Evolutionary conservation across 64 coral and sea anemone genomes (phyloP).

Genomic region (Catalaphyllia jardinei): DNA sequence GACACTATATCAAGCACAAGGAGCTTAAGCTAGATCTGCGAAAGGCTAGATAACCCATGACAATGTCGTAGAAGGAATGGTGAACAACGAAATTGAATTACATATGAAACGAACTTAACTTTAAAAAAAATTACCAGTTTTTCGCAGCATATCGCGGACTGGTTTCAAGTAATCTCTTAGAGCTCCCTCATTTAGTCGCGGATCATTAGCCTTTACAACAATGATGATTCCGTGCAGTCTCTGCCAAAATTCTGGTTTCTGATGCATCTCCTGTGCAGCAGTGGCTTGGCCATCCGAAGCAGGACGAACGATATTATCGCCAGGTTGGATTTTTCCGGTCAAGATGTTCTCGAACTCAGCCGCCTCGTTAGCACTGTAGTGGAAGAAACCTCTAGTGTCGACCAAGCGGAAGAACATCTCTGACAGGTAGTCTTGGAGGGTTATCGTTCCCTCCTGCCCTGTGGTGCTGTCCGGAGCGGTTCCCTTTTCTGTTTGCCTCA

Average conservation of each 20-base stretch:
- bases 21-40: too few relatives aligned
- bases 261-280: too few relatives aligned
- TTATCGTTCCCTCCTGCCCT: slow-evolving; percentile 55
- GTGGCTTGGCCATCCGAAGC: not conserved
- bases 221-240: slow-evolving; percentile 41
- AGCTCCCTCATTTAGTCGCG: slow-evolving; percentile 30
- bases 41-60: not conserved
- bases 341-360: slow-evolving; percentile 57
- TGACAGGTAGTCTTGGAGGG: slow-evolving; percentile 55
- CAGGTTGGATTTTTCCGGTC: slow-evolving; percentile 32
- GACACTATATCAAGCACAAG: too few relatives aligned
- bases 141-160: slow-evolving; percentile 53
- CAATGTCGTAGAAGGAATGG: not conserved
- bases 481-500: slow-evolving; percentile 47
- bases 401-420: slow-evolving; percentile 69
- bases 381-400: slow-evolving; percentile 65
- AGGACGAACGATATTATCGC: slow-evolving; percentile 22
- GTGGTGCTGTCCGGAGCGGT: slow-evolving; percentile 24
- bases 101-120: too few relatives aligned
- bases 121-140: slow-evolving; percentile 46
- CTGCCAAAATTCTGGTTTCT: not conserved
- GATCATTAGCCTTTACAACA: slow-evolving; percentile 45
- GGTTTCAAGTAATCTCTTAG: slow-evolving; percentile 66
- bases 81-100: not conserved
- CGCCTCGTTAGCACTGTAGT: slow-evolving; percentile 46